phyloP scores from a whole-genome alignment of 2,113 vertebrate genomes.

The Lampris incognitus region DNA sequence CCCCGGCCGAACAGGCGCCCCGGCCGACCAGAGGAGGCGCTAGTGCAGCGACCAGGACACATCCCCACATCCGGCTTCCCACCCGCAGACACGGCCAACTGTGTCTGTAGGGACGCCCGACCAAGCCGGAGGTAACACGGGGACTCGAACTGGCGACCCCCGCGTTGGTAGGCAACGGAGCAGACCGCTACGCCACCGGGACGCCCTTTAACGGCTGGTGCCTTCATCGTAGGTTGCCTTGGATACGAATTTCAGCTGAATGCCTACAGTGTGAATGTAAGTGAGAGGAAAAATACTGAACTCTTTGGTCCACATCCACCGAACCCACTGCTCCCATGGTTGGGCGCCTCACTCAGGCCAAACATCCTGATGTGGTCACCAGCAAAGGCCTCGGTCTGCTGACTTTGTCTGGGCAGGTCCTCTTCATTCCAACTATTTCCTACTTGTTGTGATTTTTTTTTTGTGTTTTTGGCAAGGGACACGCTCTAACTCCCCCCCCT shows the following conservation, averaged over 20 bases:
- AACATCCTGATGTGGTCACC: slow-evolving; percentile 11
- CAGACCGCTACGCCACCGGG: too few species aligned
- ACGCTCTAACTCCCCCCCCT: slow-evolving; percentile 37
- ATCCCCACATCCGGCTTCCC: too few species aligned
- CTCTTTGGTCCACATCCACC: neutral
- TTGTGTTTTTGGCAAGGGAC: slow-evolving; percentile 53
- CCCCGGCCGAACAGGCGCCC: too few species aligned
- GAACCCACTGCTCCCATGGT: slow-evolving; percentile 46
- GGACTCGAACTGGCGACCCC: too few species aligned
- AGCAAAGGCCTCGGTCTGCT: slow-evolving; percentile 38
- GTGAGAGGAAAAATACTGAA: slow-evolving; percentile 28
- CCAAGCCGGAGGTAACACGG: too few species aligned
- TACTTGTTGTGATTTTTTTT: slow-evolving; percentile 25
- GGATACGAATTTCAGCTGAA: too few species aligned
- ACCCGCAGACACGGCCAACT: too few species aligned
- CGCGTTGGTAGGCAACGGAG: too few species aligned
- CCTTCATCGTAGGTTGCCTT: neutral
- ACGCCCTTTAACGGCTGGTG: neutral
- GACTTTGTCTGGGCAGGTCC: slow-evolving; percentile 28
- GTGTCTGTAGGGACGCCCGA: too few species aligned
- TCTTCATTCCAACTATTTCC: slow-evolving; percentile 49
- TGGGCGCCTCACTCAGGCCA: slow-evolving; percentile 11
- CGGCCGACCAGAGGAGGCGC: too few species aligned
- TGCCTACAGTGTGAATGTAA: neutral
- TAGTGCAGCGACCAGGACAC: too few species aligned